Percentiles rank a stretch among this genome's conserved stretches.
These are phyloP conservation scores for Pseudomugil tenellus DNA, from an alignment of 2,797 vertebrate species.

Conservation along the genomic window DNA sequence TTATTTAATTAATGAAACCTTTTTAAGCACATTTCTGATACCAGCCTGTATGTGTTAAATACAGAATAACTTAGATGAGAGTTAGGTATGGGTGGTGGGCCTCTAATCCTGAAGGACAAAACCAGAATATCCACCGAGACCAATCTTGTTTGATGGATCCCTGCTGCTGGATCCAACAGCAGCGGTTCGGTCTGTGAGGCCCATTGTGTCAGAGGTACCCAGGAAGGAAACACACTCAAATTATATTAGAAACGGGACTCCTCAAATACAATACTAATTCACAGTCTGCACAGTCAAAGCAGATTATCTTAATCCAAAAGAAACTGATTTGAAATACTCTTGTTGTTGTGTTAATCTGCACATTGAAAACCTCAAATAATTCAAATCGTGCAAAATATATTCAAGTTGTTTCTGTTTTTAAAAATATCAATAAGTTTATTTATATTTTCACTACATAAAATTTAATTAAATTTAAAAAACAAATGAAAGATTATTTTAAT, in stretches of 20 bases:
- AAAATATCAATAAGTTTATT: not conserved
- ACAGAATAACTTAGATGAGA: conserved; percentile 49
- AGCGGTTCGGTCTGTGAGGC: conserved; percentile 67
- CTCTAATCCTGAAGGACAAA: conserved; percentile 73
- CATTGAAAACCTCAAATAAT: not conserved
- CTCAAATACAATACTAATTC: conserved; percentile 66
- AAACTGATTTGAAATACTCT: not conserved
- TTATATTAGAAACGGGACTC: conserved; percentile 60
- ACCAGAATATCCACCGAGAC: conserved; percentile 77
- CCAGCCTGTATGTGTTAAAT: conserved; percentile 26
- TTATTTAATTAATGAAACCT: conserved; percentile 31
- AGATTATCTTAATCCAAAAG: conserved; percentile 58
- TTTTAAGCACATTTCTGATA: conserved; percentile 16
- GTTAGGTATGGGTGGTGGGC: conserved; percentile 62
- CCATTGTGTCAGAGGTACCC: conserved; percentile 62
- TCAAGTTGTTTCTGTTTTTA: not conserved
- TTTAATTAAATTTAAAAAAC: not conserved
- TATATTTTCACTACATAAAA: conserved; percentile 19
- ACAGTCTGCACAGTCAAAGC: conserved; percentile 45
- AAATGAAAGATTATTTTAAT: not conserved
- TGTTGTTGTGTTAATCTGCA: not conserved
- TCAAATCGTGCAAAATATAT: not conserved
- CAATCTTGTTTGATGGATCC: conserved; percentile 79
- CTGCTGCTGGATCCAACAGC: conserved; percentile 66
- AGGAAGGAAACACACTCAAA: conserved; percentile 67